Evolutionary conservation across 2,113 vertebrate species (phyloP).

Genomic region (Alexandromys fortis): DNA sequence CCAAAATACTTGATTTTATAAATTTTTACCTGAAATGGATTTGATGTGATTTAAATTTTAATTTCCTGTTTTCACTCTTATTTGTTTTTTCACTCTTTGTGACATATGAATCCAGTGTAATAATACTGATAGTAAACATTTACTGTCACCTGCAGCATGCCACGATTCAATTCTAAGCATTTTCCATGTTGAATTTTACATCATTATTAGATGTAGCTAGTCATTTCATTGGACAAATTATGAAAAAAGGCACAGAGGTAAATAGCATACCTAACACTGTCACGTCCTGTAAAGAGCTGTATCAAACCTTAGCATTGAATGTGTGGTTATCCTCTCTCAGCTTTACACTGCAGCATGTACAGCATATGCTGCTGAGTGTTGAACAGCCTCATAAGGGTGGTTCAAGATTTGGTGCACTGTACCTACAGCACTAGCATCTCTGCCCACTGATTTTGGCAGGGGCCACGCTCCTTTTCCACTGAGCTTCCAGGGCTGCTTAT

Average conservation of each 20-base stretch:
- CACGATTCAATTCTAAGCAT: not conserved
- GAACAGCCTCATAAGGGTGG: not conserved
- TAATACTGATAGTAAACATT: not conserved
- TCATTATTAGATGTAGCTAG: not conserved
- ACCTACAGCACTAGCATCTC: not conserved
- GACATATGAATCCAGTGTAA: not conserved
- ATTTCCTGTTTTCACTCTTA: not conserved
- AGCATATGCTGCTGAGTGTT: not conserved
- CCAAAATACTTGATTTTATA: slow-evolving; percentile 22
- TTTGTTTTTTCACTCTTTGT: not conserved
- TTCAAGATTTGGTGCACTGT: not conserved
- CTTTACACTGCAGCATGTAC: not conserved
- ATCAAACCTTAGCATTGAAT: not conserved
- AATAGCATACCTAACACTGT: not conserved
- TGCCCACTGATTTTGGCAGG: not conserved
- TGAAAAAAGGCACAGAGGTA: not conserved
- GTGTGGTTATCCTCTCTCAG: not conserved
- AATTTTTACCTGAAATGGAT: slow-evolving; percentile 19
- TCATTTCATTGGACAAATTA: not conserved
- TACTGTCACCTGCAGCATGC: not conserved
- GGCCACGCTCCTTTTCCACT: not conserved
- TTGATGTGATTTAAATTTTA: not conserved
- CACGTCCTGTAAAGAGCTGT: not conserved
- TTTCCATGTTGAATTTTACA: not conserved
- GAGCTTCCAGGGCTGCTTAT: not conserved